Base-by-base conservation (phyloP, 2,888 invertebrate species). In the Protonemura montana region DNA sequence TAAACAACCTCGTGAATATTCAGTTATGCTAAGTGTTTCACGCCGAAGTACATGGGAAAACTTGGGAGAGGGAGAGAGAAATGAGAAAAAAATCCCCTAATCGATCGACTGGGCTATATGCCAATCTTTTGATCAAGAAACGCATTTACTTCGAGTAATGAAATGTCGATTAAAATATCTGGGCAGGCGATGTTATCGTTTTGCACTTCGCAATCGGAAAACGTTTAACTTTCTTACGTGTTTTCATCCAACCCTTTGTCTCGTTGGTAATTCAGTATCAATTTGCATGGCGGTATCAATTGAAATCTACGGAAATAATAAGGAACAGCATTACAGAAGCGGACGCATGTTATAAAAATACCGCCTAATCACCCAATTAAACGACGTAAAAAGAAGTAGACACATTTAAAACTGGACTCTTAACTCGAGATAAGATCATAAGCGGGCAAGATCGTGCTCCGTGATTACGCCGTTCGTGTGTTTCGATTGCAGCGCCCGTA, bases 11-110 rank as follows among this genome's bases (percentile, higher is more conserved):
- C 77, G 78, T 86, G 86, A 86, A 86, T 86, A 86, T 86, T 86
- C 86, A 86, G 84, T 76, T 86, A 86, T 86, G 84, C 80, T 78
- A 86, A 86, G 41, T 77, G 84, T 76, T 86, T 86, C 84, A 84
- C 86, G 82, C 86, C 59, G 25, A 42, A 28, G 82, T 30, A 86
- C 78, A 78, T 26, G 78, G 26, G 78, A 78, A 77, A 78, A 26
- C 28, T 30, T 28, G 30, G 10, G 30, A 29, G 81, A 30, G 30
- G 28, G 30, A 30, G 28, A 28, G 30, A 28, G n/a, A 28, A 3
- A 13, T 7, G 78, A 78, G 28, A 30, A 30, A 81, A 29, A 81
- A 30, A 81, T 28, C 30, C 13, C 21, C 21, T 81, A 30, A 81
- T 81, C 81, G 28, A 81, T 81, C n/a, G n/a, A 81, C 30, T 7